phyloP scores from a whole-genome alignment of 2,113 vertebrate genomes.

The Spilogale gracilis region DNA sequence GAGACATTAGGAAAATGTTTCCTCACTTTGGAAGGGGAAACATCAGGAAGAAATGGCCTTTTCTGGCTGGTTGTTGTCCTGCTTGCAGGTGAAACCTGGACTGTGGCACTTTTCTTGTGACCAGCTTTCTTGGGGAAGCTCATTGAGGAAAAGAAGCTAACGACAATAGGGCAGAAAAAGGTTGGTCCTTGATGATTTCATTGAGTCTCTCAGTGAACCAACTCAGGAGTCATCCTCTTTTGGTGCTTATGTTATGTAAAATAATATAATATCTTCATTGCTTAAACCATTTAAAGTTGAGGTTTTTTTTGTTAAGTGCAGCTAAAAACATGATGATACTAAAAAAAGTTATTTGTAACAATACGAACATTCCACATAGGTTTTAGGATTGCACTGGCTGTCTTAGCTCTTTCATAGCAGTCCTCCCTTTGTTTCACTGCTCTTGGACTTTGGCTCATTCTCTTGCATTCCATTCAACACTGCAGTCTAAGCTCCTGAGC shows the following conservation, averaged over 20 bases:
- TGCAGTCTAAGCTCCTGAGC: background rate
- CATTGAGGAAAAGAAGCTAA: background rate
- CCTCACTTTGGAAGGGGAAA: background rate
- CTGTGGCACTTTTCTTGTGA: background rate
- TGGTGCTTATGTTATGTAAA: background rate
- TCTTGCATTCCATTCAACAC: background rate
- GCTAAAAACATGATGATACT: background rate
- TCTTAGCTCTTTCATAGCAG: fast-evolving
- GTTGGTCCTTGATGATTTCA: background rate
- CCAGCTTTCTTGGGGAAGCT: background rate
- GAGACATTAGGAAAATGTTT: background rate
- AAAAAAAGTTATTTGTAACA: background rate
- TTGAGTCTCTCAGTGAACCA: background rate
- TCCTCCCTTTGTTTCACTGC: background rate
- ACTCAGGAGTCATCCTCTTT: background rate
- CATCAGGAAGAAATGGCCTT: background rate
- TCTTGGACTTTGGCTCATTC: background rate
- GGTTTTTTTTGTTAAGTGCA: background rate
- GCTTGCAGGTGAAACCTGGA: background rate
- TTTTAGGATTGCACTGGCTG: background rate
- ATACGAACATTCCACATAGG: background rate
- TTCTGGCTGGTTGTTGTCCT: background rate
- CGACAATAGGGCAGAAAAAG: background rate
- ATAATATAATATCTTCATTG: background rate
- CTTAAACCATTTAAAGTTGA: background rate